Evolutionary conservation across 2,113 vertebrate species (phyloP).

Genomic region (Xiphorhynchus elegans): DNA sequence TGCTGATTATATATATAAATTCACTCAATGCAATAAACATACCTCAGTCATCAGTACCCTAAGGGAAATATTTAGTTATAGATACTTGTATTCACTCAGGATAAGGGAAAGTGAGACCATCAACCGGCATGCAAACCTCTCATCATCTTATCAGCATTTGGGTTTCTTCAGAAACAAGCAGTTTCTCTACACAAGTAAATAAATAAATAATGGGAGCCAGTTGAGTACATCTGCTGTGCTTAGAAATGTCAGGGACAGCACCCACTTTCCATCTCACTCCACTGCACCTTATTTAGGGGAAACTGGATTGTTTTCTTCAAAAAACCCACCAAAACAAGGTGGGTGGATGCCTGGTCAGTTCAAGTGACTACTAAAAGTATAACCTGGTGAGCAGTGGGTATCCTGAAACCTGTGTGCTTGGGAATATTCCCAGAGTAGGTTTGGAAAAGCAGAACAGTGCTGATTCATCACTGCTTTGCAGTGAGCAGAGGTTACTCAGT

Average conservation of each 20-base stretch:
- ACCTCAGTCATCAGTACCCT: slow-evolving; percentile 59
- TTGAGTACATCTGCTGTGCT: background rate
- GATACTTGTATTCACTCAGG: slow-evolving; percentile 44
- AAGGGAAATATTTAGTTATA: slow-evolving; percentile 63
- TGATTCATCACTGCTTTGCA: background rate
- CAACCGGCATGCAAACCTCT: slow-evolving; percentile 55
- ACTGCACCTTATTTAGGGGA: background rate
- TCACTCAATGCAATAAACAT: slow-evolving; percentile 67
- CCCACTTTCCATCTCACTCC: background rate
- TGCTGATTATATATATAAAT: slow-evolving; percentile 76
- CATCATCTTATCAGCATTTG: slow-evolving; percentile 48
- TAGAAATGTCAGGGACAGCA: background rate
- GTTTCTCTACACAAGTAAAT: background rate
- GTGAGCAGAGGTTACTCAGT: background rate
- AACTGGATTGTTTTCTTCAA: background rate
- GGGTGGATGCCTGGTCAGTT: accelerated
- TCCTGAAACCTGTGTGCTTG: background rate
- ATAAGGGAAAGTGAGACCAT: slow-evolving; percentile 46
- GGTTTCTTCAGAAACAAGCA: background rate
- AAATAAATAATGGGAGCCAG: background rate
- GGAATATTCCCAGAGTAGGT: accelerated
- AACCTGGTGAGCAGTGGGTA: background rate
- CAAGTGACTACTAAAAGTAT: background rate
- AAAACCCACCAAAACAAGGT: background rate
- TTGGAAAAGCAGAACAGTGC: background rate